Evolutionary conservation across 92 coral and sea anemone genomes (phyloP).

Genomic region (Isaurus tuberculatus): DNA sequence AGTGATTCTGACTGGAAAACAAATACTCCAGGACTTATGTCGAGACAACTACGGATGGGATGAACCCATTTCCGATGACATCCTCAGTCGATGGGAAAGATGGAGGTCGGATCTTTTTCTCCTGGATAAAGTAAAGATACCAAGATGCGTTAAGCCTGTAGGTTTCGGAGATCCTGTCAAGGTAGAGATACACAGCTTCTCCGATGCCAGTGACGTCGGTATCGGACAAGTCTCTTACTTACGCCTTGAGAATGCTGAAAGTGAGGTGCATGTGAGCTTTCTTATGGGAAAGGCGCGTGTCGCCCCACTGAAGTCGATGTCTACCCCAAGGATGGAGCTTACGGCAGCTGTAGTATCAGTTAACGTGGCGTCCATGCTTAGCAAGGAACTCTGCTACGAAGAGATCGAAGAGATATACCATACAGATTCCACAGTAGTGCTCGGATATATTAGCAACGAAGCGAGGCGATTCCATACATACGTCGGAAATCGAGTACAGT

Average conservation of each 20-base stretch:
- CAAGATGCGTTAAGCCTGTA: conserved; percentile 59
- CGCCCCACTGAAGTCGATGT: no score
- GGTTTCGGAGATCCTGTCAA: conserved; percentile 54
- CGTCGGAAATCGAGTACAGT: conserved; percentile 23
- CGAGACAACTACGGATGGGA: conserved; percentile 50
- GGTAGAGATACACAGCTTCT: conserved; percentile 59
- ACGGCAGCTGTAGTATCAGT: no score
- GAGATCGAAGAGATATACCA: conserved; percentile 40
- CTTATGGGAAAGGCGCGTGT: conserved; percentile 66
- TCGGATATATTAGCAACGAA: conserved; percentile 41
- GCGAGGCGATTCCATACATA: conserved; percentile 31
- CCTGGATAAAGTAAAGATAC: conserved; percentile 51
- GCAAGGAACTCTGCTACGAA: no score
- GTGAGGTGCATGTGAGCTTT: no score
- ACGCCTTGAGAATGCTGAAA: no score
- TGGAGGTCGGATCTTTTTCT: conserved; percentile 58
- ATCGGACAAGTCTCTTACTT: no score
- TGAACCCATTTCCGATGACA: conserved; percentile 52
- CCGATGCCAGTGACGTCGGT: conserved; percentile 28
- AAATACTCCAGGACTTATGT: no score
- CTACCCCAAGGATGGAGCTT: no score
- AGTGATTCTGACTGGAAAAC: conserved; percentile 50
- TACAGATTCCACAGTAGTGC: conserved; percentile 41
- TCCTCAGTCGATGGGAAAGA: conserved; percentile 53
- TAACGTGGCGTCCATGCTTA: conserved; percentile 42